Evolutionary conservation across 1,140 invertebrate species (phyloP), one percentile per base, ranked within the genome.

Genomic region (Caenorhabditis tropicalis): DNA sequence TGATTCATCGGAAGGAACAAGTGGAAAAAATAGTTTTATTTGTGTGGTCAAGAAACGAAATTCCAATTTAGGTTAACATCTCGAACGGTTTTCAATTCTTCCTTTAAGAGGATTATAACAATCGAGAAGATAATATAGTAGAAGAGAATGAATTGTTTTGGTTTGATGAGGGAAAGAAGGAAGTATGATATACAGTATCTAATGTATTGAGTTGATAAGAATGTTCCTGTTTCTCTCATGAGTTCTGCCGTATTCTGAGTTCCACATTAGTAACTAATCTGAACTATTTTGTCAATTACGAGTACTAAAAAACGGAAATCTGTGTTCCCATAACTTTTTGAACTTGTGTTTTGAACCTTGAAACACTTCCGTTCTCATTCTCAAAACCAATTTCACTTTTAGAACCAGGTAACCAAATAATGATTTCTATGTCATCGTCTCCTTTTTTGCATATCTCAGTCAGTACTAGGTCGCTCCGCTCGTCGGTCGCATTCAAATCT

Each of bases 351-450:
- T n/a, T 43, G 5, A 43, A 43, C 39, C 48, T n/a, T 5, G 48
- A 51, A 51, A 65, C 19, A n/a, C 31, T n/a, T n/a, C n/a, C n/a
- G n/a, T n/a, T n/a, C n/a, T 15, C 24, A 65, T 21, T 36, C 58
- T 3, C n/a, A 10, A 36, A 56, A 24, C 9, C 19, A 27, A 27
- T 43, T 74, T 74, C 65, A 12, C 65, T 74, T 74, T 74, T 74
- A 21, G n/a, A 74, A 74, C 29, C 65, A 74, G n/a, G 65, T 74
- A 74, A 43, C 65, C 65, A 43, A 74, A 74, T 74, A 74, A n/a
- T 74, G 36, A 74, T 74, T 74, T 74, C 65, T 74, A 46, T 74
- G 65, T 74, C 65, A 74, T 19, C 65, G 21, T n/a, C n/a, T 24
- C 65, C 4, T 19, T 27, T 27, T 51, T 3, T 51, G 49, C 49